Percentiles rank a stretch among this genome's conserved stretches.
phyloP scores from a whole-genome alignment of 1,140 invertebrate genomes.

The Brachionus paranguensis region DNA sequence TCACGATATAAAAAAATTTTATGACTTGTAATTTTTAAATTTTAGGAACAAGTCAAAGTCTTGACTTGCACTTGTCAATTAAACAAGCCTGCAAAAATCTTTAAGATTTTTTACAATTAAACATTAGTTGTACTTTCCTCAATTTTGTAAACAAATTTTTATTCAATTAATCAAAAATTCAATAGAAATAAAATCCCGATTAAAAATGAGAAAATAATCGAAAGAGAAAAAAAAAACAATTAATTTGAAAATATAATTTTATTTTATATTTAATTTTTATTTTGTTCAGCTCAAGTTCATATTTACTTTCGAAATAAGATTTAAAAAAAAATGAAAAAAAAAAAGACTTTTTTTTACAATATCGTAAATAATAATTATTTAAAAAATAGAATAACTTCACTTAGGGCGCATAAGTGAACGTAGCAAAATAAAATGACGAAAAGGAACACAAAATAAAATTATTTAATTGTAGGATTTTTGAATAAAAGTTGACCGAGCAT shows the following conservation, averaged over 20 bases:
- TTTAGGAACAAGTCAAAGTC: too few relatives aligned
- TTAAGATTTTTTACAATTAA: too few relatives aligned
- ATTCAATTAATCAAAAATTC: too few relatives aligned
- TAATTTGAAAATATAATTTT: slow-evolving; percentile 19
- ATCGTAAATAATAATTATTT: slow-evolving; percentile 19
- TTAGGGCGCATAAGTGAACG: neutral
- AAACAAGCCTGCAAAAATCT: too few relatives aligned
- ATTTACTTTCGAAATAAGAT: slow-evolving; percentile 24
- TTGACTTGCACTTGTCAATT: too few relatives aligned
- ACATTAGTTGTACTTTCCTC: too few relatives aligned
- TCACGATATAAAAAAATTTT: too few relatives aligned
- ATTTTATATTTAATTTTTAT: slow-evolving; percentile 18
- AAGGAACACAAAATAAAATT: neutral
- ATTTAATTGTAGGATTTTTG: neutral
- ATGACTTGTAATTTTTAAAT: too few relatives aligned
- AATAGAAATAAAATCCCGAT: too few relatives aligned
- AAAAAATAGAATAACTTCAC: neutral
- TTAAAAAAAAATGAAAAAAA: neutral
- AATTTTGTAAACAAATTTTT: too few relatives aligned
- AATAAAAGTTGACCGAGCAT: neutral
- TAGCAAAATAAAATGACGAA: neutral
- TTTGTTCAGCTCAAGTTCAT: neutral
- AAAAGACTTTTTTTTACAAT: neutral
- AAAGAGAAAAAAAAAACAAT: neutral
- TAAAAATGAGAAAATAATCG: too few relatives aligned